Base-by-base conservation (phyloP, 2,888 invertebrate species). In the Agapostemon virescens region DNA sequence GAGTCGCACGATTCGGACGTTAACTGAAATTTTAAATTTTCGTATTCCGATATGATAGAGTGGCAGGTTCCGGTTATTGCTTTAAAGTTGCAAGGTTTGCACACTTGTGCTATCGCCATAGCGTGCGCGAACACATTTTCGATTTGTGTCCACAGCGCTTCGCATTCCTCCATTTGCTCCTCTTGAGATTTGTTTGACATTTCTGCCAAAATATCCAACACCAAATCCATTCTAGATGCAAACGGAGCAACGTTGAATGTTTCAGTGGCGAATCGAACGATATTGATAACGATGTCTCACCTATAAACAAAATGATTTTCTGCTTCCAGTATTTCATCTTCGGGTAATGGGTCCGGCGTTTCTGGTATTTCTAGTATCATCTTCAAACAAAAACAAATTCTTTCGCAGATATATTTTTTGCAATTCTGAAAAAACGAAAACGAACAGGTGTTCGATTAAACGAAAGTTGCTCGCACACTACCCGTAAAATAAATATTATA, bases 61-160 rank as follows among this genome's bases (percentile, higher is more conserved):
- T 92, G 92, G 75, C 93, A 92, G 15, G 90, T 90, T n/a, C 91
- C 91, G 13, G 91, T 91, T 71, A 93, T 93, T 20, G 92, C 92
- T 63, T 93, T 91, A 70, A 92, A 93, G 86, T 92, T 92, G 71
- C 90, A 90, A 9, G 90, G 89, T 20, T 90, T 88, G 79, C 93
- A 92, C 33, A 93, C 91, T 86, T 93, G 93, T 0, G 93, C 93
- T 38, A 93, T 93, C 6, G 92, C 91, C 91, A 93, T 92, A 17
- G 93, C 93, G 79, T 92, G 91, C 17, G 92, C 91, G 75, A 93
- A 92, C 1, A 93, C 88, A 38, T 93, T 92, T 83, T 93, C 93
- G 58, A 93, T 90, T 68, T 89, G 87, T 9, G 84, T 69, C 92
- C 92, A 93, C 30, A 93, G 72, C 64, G 90, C 88, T 7, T 79